Evolutionary conservation across 2,888 invertebrate species (phyloP), one percentile per base, ranked within the genome.

Genomic region (Cyaniris semiargus): DNA sequence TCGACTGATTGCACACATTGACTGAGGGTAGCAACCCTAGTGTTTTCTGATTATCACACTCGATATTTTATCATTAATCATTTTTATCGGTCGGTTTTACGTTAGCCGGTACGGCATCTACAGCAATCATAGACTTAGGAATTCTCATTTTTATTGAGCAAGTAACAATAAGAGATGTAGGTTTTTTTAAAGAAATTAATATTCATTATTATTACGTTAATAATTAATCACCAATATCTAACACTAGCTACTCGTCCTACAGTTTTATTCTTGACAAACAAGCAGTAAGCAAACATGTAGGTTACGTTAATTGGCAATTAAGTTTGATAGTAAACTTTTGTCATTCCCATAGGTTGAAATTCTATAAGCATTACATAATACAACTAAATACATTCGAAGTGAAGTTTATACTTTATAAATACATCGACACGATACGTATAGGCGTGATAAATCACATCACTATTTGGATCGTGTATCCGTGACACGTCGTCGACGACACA

Each of bases 1-100:
- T 91, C 90, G 88, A 86, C 91, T 92, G 92, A 92, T 92, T 91
- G 92, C 92, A 88, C 88, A 90, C 89, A n/a, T n/a, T n/a, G n/a
- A n/a, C n/a, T n/a, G 85, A 82, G 83, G 81, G 83, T 81, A 80
- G 80, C 79, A 74, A 75, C 76, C 74, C 66, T 80, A 81, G 81
- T 60, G 80, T 56, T 78, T 78, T 48, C 27, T 38, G 48, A 31
- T 75, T 78, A 5, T 38, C 70, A 56, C 56, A 53, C 53, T 53
- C 66, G 70, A 48, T 76, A 70, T 48, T 76, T 44, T 38, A 66
- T 76, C 34, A 31, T 75, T 31, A 66, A 66, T 66, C 27, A 31
- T 66, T 66, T 66, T 27, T 66, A 66, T 66, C 66, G 5, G 27
- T 31, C 15, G 27, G 66, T 66, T 27, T 66, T 66, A 66, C 27